These are phyloP conservation scores for Yponomeuta sedellus DNA, from an alignment of 2,888 invertebrate genomes.

Conservation along the genomic window DNA sequence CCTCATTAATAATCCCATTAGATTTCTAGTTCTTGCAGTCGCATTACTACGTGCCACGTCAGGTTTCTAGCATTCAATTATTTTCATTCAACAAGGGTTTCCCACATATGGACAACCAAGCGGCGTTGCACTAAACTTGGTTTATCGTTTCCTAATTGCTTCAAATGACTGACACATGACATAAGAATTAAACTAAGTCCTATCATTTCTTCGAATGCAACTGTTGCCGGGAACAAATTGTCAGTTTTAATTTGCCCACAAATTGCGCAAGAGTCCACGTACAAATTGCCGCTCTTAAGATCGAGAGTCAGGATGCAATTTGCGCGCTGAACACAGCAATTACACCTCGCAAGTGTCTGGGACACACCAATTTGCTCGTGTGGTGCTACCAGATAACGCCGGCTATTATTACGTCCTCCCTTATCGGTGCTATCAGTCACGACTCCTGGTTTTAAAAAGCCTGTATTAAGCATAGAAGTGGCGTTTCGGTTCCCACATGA, in stretches of 20 bases:
- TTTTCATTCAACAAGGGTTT: conserved; percentile 58
- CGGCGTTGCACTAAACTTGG: not conserved
- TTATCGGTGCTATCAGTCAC: conserved; percentile 8
- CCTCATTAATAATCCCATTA: conserved; percentile 24
- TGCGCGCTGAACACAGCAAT: conserved; percentile 35
- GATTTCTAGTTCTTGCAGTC: conserved; percentile 30
- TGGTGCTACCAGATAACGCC: not conserved
- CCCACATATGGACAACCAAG: conserved; percentile 36
- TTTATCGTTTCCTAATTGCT: not conserved
- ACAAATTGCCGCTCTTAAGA: conserved; percentile 14
- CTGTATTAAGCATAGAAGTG: too few relatives aligned
- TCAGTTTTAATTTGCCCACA: not conserved
- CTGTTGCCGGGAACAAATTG: not conserved
- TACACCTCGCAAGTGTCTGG: conserved; percentile 21
- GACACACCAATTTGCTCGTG: conserved; percentile 5
- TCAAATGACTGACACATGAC: not conserved
- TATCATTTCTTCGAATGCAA: not conserved
- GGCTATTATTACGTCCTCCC: not conserved
- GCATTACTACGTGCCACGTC: conserved; percentile 28
- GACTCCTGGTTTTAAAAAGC: conserved; percentile 3
- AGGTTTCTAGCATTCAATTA: conserved; percentile 48
- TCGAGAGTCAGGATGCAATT: conserved; percentile 35
- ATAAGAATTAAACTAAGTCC: not conserved
- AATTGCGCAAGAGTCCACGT: conserved; percentile 2
- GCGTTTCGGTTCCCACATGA: conserved; percentile 45